Percentiles rank a stretch among this genome's conserved stretches.
Conservation (phyloP, 2,797 vertebrate genomes). For the Propithecus deckenii region DNA sequence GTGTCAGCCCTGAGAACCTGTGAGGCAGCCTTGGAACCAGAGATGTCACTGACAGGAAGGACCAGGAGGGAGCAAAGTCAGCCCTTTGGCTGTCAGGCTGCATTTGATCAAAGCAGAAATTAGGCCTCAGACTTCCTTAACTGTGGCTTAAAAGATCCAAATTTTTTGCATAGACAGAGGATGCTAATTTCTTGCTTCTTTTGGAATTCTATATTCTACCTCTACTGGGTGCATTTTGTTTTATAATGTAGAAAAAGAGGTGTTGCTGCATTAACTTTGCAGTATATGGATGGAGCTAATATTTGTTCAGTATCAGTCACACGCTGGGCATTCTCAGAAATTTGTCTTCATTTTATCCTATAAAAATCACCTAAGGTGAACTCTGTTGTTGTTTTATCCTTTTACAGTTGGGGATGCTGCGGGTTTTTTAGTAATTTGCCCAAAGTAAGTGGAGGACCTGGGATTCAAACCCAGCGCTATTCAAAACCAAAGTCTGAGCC, state of each 20-base stretch:
- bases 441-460: not conserved
- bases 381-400: not conserved
- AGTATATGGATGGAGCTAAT: not conserved
- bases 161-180: not conserved
- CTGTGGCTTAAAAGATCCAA: not conserved
- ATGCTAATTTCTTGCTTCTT: not conserved
- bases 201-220: not conserved
- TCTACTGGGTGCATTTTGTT: not conserved
- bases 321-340: not conserved
- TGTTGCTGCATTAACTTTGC: not conserved
- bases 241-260: not conserved
- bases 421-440: not conserved
- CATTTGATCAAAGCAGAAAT: not conserved
- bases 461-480: not conserved
- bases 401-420: not conserved
- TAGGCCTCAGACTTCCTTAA: not conserved
- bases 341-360: not conserved
- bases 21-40: not conserved
- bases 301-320: not conserved
- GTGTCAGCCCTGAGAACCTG: not conserved
- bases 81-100: not conserved
- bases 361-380: not conserved
- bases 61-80: not conserved
- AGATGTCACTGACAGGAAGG: not conserved
- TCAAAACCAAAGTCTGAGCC: not conserved